Conservation (phyloP, 2,888 invertebrate species). For the Plebejus argus region DNA sequence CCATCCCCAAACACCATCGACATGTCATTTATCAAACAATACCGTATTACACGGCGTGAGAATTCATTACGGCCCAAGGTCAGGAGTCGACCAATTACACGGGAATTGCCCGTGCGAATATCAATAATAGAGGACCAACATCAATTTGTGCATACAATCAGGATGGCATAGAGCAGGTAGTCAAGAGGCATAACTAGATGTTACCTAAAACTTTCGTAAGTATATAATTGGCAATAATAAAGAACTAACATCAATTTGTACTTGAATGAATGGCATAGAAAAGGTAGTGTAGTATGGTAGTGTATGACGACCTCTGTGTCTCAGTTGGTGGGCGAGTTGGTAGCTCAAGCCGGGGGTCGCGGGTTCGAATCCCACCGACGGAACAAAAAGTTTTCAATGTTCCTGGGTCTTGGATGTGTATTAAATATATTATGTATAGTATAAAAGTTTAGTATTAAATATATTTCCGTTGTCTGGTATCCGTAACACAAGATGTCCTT, state of each 20-base stretch:
- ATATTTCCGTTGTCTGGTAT: too few relatives aligned
- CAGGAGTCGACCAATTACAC: slow-evolving; percentile 58
- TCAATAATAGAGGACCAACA: slow-evolving; percentile 60
- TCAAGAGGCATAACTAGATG: slow-evolving; percentile 29
- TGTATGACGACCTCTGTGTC: too few relatives aligned
- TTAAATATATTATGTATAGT: too few relatives aligned
- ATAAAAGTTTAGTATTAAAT: too few relatives aligned
- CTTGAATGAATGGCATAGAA: slow-evolving; percentile 53
- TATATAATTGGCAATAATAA: slow-evolving; percentile 51
- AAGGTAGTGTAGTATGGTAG: too few relatives aligned
- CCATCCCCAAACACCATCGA: neutral
- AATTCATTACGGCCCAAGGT: slow-evolving; percentile 34
- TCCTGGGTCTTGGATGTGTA: too few relatives aligned
- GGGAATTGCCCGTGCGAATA: slow-evolving; percentile 63
- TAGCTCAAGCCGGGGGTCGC: too few relatives aligned
- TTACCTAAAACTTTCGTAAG: neutral
- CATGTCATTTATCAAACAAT: slow-evolving; percentile 15
- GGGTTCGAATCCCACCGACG: too few relatives aligned
- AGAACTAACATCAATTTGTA: slow-evolving; percentile 60
- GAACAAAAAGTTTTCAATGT: too few relatives aligned
- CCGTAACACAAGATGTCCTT: too few relatives aligned
- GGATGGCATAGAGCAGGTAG: slow-evolving; percentile 49
- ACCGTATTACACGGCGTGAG: slow-evolving; percentile 18
- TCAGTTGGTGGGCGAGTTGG: too few relatives aligned
- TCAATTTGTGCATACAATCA: slow-evolving; percentile 60